These are phyloP conservation scores for Alloscopus bannaensis DNA, from an alignment of 2,888 invertebrate species.

Conservation along the genomic window DNA sequence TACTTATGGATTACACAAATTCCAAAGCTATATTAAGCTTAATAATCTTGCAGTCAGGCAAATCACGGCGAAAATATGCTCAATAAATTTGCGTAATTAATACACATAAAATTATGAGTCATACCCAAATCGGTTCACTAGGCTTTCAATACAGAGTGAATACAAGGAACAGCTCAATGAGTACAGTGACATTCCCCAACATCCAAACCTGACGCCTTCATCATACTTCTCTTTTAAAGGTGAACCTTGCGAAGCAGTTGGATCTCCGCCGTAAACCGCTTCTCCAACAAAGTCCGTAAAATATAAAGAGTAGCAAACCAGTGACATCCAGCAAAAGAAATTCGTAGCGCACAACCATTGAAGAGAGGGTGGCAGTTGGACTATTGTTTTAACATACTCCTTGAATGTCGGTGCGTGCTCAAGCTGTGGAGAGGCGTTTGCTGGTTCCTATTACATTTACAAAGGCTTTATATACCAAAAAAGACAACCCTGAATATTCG, in stretches of 20 bases:
- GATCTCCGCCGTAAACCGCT: conserved; percentile 91
- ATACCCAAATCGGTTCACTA: conserved; percentile 83
- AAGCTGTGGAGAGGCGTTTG: background rate
- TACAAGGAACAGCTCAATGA: conserved; percentile 96
- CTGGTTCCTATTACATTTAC: too few relatives aligned
- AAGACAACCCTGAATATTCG: too few relatives aligned
- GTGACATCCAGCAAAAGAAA: conserved; percentile 98
- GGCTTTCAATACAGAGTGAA: conserved; percentile 87
- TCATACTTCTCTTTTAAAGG: conserved; percentile 80
- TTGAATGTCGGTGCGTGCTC: conserved; percentile 75
- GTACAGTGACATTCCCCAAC: conserved; percentile 93
- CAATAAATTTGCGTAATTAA: background rate
- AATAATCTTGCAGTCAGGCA: too few relatives aligned
- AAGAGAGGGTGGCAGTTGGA: conserved; percentile 93
- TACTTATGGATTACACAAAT: too few relatives aligned
- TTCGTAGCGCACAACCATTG: conserved; percentile 93
- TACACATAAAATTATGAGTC: too few relatives aligned
- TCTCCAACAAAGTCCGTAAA: conserved; percentile 98
- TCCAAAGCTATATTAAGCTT: too few relatives aligned
- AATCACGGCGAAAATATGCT: too few relatives aligned
- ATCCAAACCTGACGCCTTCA: conserved; percentile 94
- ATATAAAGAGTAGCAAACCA: conserved; percentile 96
- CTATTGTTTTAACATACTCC: conserved; percentile 91
- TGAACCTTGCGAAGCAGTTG: conserved; percentile 75
- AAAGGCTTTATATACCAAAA: too few relatives aligned